A percentile compares a stretch with the other conserved stretches of the same genome.
phyloP scores from a whole-genome alignment of 1,140 invertebrate genomes.

The Cyclina sinensis region DNA sequence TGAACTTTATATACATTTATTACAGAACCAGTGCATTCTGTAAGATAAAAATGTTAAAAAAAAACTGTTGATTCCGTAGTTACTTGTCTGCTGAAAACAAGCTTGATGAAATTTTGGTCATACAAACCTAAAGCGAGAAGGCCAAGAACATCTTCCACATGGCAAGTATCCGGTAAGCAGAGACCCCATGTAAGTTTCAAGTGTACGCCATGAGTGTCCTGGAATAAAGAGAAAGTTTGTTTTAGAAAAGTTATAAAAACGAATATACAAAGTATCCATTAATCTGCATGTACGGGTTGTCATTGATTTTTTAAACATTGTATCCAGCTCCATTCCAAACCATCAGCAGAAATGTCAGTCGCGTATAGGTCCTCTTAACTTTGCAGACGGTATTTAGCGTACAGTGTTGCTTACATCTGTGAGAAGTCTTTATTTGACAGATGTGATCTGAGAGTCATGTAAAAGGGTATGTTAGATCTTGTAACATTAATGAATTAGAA shows the following conservation, averaged over 20 bases:
- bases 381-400: background rate
- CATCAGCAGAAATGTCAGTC: background rate
- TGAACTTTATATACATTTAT: too few species aligned
- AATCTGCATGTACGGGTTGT: too few species aligned
- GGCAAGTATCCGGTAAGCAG: constrained; percentile 71
- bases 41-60: too few species aligned
- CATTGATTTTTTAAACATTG: background rate
- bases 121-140: constrained; percentile 53
- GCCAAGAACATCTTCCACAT: constrained; percentile 59
- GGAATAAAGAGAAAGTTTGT: background rate
- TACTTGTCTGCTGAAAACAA: too few species aligned
- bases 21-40: too few species aligned
- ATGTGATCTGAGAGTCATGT: background rate
- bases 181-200: constrained; percentile 69
- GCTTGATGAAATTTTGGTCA: too few species aligned
- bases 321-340: too few species aligned
- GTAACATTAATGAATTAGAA: too few species aligned
- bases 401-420: background rate
- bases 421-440: background rate
- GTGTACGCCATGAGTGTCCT: constrained; percentile 72
- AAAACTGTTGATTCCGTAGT: too few species aligned
- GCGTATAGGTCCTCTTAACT: background rate
- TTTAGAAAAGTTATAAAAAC: background rate
- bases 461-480: too few species aligned
- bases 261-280: background rate